Percentiles rank a stretch among this genome's conserved stretches.
Conservation (phyloP, 2,888 invertebrate genomes). For the Oligia fasciuncula region DNA sequence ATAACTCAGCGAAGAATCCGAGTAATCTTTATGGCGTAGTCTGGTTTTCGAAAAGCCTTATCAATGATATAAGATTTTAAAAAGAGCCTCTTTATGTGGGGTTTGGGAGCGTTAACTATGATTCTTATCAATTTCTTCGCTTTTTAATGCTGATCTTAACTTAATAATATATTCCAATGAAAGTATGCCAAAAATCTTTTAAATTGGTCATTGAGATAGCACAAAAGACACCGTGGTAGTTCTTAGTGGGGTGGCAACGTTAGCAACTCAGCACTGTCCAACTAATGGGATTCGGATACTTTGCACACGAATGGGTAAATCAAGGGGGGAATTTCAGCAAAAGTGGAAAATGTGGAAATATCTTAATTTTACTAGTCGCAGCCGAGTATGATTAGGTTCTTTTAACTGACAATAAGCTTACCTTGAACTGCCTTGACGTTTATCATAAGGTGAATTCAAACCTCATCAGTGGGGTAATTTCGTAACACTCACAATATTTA, state of each 20-base stretch:
- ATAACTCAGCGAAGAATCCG: not conserved
- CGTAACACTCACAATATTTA: not conserved
- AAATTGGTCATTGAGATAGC: constrained; percentile 30
- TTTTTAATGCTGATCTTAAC: constrained; percentile 19
- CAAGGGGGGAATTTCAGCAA: not conserved
- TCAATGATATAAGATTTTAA: constrained; percentile 10
- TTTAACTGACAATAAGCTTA: constrained; percentile 1
- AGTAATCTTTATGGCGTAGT: not conserved
- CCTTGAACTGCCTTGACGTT: not conserved
- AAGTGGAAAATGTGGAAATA: constrained; percentile 14
- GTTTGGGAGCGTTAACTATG: not conserved
- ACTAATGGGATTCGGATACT: constrained; percentile 44
- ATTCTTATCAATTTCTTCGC: constrained; percentile 23
- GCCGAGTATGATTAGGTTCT: not conserved
- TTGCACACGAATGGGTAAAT: constrained; percentile 47
- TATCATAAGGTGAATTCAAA: not conserved
- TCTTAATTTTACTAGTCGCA: constrained; percentile 1
- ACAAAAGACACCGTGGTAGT: constrained; percentile 10
- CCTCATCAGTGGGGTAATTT: not conserved
- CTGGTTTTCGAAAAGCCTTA: constrained; percentile 24
- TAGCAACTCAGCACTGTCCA: constrained; percentile 25
- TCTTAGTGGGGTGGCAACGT: constrained; percentile 14
- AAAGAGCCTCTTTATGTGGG: not conserved
- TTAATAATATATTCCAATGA: constrained; percentile 5
- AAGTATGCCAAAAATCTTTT: constrained; percentile 19